phyloP scores from a whole-genome alignment of 2,113 vertebrate species.

The Apaloderma vittatum region DNA sequence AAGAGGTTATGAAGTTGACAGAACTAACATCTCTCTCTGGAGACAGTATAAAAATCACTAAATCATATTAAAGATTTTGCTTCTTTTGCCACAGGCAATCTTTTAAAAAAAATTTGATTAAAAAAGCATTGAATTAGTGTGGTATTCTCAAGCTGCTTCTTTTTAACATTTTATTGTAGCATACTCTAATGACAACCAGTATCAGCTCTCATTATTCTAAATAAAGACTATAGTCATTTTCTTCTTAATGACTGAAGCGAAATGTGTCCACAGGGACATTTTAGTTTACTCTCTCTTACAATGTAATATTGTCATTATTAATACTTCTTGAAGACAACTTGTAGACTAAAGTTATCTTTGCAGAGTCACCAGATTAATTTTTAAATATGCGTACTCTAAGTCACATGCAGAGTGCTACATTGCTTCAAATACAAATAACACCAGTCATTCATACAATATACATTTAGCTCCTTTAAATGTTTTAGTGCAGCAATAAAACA shows the following conservation, averaged over 20 bases:
- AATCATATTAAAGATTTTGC: constrained; percentile 38
- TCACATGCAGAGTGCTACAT: neutral
- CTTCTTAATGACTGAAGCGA: constrained; percentile 64
- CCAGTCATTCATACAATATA: neutral
- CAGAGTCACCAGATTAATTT: neutral
- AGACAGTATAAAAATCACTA: constrained; percentile 30
- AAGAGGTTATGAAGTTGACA: neutral
- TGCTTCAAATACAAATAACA: neutral
- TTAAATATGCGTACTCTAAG: neutral
- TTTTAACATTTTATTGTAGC: constrained; percentile 48
- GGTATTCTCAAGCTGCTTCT: constrained; percentile 59
- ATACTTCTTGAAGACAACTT: constrained; percentile 1
- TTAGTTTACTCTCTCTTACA: constrained; percentile 46
- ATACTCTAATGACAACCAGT: constrained; percentile 17
- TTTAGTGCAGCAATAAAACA: neutral
- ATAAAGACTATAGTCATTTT: constrained; percentile 66
- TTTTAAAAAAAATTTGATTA: constrained; percentile 59
- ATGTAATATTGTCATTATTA: constrained; percentile 46
- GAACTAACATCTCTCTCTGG: neutral
- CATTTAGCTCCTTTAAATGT: neutral
- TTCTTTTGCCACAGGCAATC: constrained; percentile 54
- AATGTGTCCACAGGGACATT: constrained; percentile 49
- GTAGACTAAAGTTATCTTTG: constrained; percentile 5
- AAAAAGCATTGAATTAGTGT: constrained; percentile 46
- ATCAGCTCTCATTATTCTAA: constrained; percentile 67